These are phyloP conservation scores for Asobara japonica DNA, from an alignment of 1,140 invertebrate species.

Conservation along the genomic window DNA sequence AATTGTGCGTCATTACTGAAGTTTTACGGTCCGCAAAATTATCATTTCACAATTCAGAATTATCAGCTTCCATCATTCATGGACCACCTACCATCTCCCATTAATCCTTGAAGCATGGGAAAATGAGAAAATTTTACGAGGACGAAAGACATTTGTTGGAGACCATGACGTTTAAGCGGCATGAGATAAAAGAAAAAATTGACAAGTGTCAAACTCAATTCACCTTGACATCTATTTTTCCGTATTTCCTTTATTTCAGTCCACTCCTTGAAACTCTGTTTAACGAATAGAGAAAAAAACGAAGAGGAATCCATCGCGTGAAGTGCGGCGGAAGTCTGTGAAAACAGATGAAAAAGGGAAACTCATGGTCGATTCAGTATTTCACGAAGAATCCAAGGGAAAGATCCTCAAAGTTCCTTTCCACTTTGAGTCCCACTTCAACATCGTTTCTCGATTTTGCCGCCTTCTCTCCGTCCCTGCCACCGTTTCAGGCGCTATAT, in stretches of 20 bases:
- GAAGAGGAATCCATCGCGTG: background rate
- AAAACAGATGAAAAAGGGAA: background rate
- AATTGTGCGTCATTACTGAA: background rate
- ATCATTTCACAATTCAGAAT: background rate
- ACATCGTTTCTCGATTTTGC: background rate
- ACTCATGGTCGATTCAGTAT: constrained; percentile 8
- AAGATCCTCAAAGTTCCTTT: constrained; percentile 13
- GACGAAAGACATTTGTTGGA: background rate
- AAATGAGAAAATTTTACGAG: background rate
- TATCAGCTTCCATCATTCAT: background rate
- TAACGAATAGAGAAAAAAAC: background rate
- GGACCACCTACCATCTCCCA: background rate
- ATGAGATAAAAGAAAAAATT: background rate
- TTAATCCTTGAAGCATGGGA: background rate
- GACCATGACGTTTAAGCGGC: background rate
- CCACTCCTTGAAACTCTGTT: constrained; percentile 1
- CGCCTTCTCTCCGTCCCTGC: background rate
- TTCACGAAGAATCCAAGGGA: constrained; percentile 11
- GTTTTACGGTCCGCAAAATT: background rate
- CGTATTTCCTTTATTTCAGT: background rate
- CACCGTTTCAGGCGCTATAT: background rate
- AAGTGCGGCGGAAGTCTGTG: background rate
- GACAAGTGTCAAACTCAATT: constrained; percentile 1
- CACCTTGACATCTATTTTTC: background rate
- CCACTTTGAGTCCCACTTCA: constrained; percentile 8